Percentiles rank a stretch among this genome's conserved stretches.
These are phyloP conservation scores for Eupleurogrammus muticus DNA, from an alignment of 2,797 vertebrate genomes.

Conservation along the genomic window DNA sequence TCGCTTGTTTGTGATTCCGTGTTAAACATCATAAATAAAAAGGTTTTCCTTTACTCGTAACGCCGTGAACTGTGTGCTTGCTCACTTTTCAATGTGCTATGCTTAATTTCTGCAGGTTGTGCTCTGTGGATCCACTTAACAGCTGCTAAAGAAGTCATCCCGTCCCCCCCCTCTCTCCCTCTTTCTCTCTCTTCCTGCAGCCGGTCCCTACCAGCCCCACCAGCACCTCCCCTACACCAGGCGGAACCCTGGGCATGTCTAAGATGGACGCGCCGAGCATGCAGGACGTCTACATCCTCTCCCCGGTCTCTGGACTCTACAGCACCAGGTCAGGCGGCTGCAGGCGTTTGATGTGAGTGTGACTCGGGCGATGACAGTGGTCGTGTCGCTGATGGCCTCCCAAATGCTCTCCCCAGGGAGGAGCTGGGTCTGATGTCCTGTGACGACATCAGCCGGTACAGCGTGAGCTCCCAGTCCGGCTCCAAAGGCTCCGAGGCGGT, in stretches of 20 bases:
- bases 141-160: constrained; percentile 3
- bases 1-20: constrained; percentile 49
- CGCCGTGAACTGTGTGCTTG: constrained; percentile 23
- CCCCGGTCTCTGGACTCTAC: constrained; percentile 89
- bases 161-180: constrained; percentile 5
- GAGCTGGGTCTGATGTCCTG: constrained; percentile 92
- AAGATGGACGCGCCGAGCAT: constrained; percentile 88
- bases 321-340: constrained; percentile 84
- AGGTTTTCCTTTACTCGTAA: constrained; percentile 9
- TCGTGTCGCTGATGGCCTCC: constrained; percentile 24
- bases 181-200: constrained; percentile 65
- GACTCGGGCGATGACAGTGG: constrained; percentile 25
- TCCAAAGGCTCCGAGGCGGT: constrained; percentile 91
- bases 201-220: constrained; percentile 87
- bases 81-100: constrained; percentile 44
- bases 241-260: constrained; percentile 88
- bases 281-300: constrained; percentile 91
- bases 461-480: constrained; percentile 84
- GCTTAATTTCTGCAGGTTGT: constrained; percentile 29
- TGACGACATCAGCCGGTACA: constrained; percentile 92
- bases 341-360: constrained; percentile 36
- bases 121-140: constrained; percentile 15
- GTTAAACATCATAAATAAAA: constrained; percentile 46
- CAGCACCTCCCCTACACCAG: constrained; percentile 86
- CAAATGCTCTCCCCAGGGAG: constrained; percentile 79